phyloP scores from a whole-genome alignment of 64 coral and sea anemone species.

The Cladopsammia gracilis region DNA sequence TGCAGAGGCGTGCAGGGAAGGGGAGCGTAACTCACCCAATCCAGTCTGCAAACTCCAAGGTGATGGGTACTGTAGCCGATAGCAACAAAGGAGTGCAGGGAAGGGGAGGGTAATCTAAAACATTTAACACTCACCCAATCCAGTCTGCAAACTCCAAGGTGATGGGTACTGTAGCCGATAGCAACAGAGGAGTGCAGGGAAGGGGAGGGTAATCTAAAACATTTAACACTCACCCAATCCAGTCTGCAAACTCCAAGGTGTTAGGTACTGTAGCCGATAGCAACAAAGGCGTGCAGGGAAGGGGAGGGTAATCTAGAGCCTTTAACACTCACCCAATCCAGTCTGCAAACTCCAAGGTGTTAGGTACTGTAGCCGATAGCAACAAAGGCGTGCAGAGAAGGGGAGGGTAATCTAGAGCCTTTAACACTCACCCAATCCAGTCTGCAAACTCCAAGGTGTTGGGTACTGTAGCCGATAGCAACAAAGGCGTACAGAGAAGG shows the following conservation, averaged over 20 bases:
- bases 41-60: slow-evolving; percentile 97
- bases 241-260: slow-evolving; percentile 95
- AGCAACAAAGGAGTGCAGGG: too few relatives aligned
- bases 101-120: too few relatives aligned
- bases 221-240: slow-evolving; percentile 94
- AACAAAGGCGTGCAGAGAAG: too few relatives aligned
- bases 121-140: slow-evolving; percentile 91
- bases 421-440: slow-evolving; percentile 96
- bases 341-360: slow-evolving; percentile 95
- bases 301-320: too few relatives aligned
- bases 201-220: too few relatives aligned
- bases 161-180: slow-evolving; percentile 97
- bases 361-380: slow-evolving; percentile 95
- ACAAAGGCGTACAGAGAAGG: too few relatives aligned
- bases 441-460: slow-evolving; percentile 96
- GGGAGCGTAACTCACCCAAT: slow-evolving; percentile 99
- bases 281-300: too few relatives aligned
- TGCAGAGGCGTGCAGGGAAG: too few relatives aligned
- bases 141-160: slow-evolving; percentile 97
- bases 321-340: slow-evolving; percentile 96
- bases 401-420: too few relatives aligned
- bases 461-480: slow-evolving; percentile 95
- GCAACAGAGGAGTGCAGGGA: too few relatives aligned
- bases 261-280: slow-evolving; percentile 97
- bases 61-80: slow-evolving; percentile 96